Conservation (phyloP, 2,888 invertebrate species). For the Ichneumon xanthorius region DNA sequence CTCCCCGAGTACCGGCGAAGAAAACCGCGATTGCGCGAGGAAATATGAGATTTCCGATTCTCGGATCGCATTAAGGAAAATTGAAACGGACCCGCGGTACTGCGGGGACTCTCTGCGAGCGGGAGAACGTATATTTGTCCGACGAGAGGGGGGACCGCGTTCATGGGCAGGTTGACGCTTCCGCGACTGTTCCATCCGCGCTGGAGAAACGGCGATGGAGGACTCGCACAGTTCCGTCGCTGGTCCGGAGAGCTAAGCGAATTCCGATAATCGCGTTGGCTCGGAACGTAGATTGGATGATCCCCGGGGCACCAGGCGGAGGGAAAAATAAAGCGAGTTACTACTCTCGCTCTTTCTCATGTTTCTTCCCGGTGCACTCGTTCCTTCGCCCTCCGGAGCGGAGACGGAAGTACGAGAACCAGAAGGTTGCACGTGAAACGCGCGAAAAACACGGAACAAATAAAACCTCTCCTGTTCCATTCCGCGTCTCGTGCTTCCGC, state of each 20-base stretch:
- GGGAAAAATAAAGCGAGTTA: conserved; percentile 64
- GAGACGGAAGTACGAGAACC: conserved; percentile 56
- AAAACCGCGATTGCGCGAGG: conserved; percentile 30
- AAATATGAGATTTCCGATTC: conserved; percentile 61
- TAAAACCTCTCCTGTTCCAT: conserved; percentile 40
- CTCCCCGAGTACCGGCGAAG: conserved; percentile 13
- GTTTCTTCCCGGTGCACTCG: not conserved
- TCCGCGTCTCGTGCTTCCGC: not conserved
- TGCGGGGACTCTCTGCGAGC: not conserved
- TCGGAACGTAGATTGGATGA: conserved; percentile 72
- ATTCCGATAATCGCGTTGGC: conserved; percentile 81
- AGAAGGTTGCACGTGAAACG: conserved; percentile 51
- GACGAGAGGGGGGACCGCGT: conserved; percentile 1
- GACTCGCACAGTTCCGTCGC: conserved; percentile 27
- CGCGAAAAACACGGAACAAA: conserved; percentile 66
- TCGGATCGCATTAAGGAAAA: conserved; percentile 64
- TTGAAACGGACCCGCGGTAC: conserved; percentile 67
- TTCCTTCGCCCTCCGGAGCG: not conserved
- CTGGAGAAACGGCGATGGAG: conserved; percentile 34
- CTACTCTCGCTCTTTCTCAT: conserved; percentile 25
- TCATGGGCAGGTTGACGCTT: conserved; percentile 38
- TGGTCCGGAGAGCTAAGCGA: conserved; percentile 75
- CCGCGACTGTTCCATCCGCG: conserved; percentile 37
- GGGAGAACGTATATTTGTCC: conserved; percentile 61
- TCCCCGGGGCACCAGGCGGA: conserved; percentile 54